These are phyloP conservation scores for Pocillopora verrucosa DNA, from an alignment of 64 coral and sea anemone genomes.

Conservation along the genomic window DNA sequence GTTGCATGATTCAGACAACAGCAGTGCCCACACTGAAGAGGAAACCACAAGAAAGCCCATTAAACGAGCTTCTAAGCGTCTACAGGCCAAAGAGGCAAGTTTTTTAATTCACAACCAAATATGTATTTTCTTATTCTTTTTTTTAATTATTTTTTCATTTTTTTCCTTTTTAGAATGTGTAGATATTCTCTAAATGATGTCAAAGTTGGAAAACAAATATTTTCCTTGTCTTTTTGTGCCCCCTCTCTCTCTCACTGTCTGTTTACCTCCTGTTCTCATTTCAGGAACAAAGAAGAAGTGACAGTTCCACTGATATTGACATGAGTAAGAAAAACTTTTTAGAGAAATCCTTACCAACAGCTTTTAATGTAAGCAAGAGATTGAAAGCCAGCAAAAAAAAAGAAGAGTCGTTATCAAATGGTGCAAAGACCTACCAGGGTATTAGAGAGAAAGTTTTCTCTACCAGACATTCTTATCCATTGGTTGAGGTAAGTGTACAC, in stretches of 20 bases:
- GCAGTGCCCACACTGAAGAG: background rate
- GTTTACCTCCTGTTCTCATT: background rate
- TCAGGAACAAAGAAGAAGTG: background rate
- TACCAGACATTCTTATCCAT: background rate
- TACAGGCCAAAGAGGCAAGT: background rate
- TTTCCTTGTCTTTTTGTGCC: background rate
- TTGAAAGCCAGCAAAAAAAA: constrained; percentile 27
- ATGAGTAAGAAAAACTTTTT: background rate
- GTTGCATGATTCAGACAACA: background rate
- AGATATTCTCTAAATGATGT: too few species aligned
- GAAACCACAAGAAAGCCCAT: background rate
- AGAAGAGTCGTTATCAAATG: background rate
- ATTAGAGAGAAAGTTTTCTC: constrained; percentile 25
- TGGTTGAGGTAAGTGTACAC: background rate
- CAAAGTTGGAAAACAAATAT: too few species aligned
- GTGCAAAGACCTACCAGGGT: constrained; percentile 12
- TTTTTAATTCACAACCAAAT: background rate
- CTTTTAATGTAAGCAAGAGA: constrained; percentile 20
- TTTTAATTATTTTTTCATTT: background rate
- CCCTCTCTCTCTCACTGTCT: background rate
- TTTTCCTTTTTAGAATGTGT: background rate
- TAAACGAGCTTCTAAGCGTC: background rate
- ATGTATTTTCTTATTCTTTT: background rate
- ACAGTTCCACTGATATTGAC: background rate
- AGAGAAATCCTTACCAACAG: constrained; percentile 20